Evolutionary conservation across 2,888 invertebrate species (phyloP).

Genomic region (Xestobium rufovillosum): DNA sequence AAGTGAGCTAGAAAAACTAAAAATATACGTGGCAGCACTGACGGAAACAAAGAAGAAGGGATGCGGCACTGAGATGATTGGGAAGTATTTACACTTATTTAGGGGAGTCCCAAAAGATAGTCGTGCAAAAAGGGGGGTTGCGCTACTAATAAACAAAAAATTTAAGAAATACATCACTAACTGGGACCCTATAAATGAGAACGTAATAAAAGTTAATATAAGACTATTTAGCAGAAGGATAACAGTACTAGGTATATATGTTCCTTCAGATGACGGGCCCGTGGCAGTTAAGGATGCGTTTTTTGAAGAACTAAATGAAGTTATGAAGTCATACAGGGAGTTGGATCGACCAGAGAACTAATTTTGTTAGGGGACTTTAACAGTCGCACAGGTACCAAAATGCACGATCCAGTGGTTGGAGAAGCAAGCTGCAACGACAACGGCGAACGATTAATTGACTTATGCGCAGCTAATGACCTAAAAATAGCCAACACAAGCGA

Average conservation of each 20-base stretch:
- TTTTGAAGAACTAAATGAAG: slow-evolving; percentile 9
- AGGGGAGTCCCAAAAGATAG: slow-evolving; percentile 6
- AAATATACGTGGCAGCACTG: not conserved
- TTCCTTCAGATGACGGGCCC: slow-evolving; percentile 4
- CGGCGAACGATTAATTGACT: slow-evolving; percentile 14
- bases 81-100: slow-evolving; percentile 4
- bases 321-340: slow-evolving; percentile 1
- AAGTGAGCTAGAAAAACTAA: not conserved
- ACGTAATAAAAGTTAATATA: slow-evolving; percentile 6
- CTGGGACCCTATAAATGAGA: slow-evolving; percentile 4
- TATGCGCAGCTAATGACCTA: slow-evolving; percentile 13
- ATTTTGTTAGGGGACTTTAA: slow-evolving; percentile 9
- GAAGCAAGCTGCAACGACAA: slow-evolving; percentile 15
- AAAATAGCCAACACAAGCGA: slow-evolving; percentile 15
- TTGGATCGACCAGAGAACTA: slow-evolving; percentile 8
- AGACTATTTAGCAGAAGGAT: slow-evolving; percentile 6
- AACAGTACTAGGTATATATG: slow-evolving; percentile 8
- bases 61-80: slow-evolving; percentile 3
- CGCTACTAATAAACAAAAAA: slow-evolving; percentile 3
- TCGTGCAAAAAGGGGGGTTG: slow-evolving; percentile 4
- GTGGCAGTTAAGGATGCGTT: slow-evolving; percentile 7
- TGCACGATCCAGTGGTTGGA: slow-evolving; percentile 9
- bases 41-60: slow-evolving; percentile 4
- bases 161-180: slow-evolving; percentile 3
- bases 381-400: slow-evolving; percentile 4